phyloP scores from a whole-genome alignment of 1,140 invertebrate species.

The Tetramorium simillimum region DNA sequence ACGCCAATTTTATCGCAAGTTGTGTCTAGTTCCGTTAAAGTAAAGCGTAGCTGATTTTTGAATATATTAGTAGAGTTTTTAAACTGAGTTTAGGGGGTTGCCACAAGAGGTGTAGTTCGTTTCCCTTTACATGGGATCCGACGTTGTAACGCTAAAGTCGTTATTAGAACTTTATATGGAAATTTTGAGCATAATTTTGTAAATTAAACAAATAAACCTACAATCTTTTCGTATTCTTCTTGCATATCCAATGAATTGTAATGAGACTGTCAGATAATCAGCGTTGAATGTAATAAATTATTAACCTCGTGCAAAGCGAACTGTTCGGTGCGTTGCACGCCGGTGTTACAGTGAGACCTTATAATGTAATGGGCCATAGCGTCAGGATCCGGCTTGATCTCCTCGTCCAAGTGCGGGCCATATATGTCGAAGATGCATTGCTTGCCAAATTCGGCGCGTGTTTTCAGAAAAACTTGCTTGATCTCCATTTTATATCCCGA shows the following conservation, averaged over 20 bases:
- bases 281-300: neutral
- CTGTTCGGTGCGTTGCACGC: slow-evolving; percentile 87
- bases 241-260: neutral
- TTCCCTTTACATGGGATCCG: neutral
- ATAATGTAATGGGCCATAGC: slow-evolving; percentile 89
- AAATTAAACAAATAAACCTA: slow-evolving; percentile 7
- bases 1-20: slow-evolving; percentile 62
- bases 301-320: slow-evolving; percentile 88
- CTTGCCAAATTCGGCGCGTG: slow-evolving; percentile 90
- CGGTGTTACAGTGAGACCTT: slow-evolving; percentile 87
- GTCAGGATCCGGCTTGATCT: slow-evolving; percentile 89
- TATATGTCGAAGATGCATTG: slow-evolving; percentile 91
- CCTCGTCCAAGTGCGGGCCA: slow-evolving; percentile 89
- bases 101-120: neutral
- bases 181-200: slow-evolving; percentile 40
- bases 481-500: slow-evolving; percentile 84
- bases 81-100: neutral
- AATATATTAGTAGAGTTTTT: slow-evolving; percentile 38
- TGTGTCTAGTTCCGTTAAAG: slow-evolving; percentile 58
- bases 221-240: neutral
- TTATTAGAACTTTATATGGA: neutral
- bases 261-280: neutral
- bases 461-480: slow-evolving; percentile 88
- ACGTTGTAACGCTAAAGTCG: neutral
- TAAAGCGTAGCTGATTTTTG: slow-evolving; percentile 42